Evolutionary conservation across 2,888 invertebrate genomes (phyloP), one percentile per base, ranked within the genome.

Genomic region (Sarcophaga rosellei): DNA sequence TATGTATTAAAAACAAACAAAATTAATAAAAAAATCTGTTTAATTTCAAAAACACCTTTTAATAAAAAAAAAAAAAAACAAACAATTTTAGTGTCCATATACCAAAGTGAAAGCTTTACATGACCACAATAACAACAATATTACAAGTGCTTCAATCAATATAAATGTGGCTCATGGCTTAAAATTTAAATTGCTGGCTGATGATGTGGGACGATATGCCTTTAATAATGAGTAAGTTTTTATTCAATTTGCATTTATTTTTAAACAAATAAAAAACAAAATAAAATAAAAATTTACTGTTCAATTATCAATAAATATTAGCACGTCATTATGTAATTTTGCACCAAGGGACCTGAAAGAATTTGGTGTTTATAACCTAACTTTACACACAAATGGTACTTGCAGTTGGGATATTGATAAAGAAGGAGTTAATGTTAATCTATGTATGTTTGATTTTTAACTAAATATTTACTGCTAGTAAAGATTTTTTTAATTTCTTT

Each of bases 281-380:
- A 20, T 20, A 44, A n/a, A 21, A 47, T n/a, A n/a, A 44, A 61
- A 76, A 66, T 70, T 81, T 83, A 62, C 35, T 35, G 81, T 68
- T 65, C 25, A 75, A 53, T 69, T n/a, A 66, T 68, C 44, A 69
- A 10, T 68, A 44, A 45, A 66, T 90, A 89, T 15, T 92, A 96
- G 96, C 78, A 93, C 94, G 15, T 90, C 95, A 62, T 88, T 95
- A 73, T 96, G 96, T 69, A 88, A 88, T n/a, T 78, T 90, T 25
- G 85, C 88, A 23, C 90, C 89, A 73, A 88, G 66, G 47, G 69
- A 94, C 81, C 91, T 96, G 88, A 95, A 95, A 1, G 95, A 97
- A 93, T 96, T 96, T 90, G 97, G 97, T 5, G 95, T 96, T 77
- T 97, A 97, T 91, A 94, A 95, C 83, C 92, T 96, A 66, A 94